Evolutionary conservation across 2,888 invertebrate genomes (phyloP).

Genomic region (Tipula confusa): DNA sequence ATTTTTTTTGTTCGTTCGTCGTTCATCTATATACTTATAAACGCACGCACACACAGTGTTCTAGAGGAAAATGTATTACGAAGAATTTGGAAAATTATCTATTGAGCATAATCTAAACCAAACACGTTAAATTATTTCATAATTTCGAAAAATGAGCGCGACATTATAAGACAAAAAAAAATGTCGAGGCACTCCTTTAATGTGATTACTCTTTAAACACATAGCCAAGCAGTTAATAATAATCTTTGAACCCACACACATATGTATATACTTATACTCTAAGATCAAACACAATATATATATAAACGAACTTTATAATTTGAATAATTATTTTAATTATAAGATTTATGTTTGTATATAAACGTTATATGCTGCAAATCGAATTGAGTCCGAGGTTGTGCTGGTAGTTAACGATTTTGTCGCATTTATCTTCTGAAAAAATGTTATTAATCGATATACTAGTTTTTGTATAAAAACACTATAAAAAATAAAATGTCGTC

Average conservation of each 20-base stretch:
- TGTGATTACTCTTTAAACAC: neutral
- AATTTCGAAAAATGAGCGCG: neutral
- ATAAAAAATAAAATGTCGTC: neutral
- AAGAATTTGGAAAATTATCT: neutral
- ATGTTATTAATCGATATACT: neutral
- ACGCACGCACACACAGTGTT: too few relatives aligned
- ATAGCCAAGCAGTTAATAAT: neutral
- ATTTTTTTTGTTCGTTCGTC: neutral
- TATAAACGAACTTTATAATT: neutral
- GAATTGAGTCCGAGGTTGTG: neutral
- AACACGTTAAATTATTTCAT: neutral
- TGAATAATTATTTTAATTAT: constrained; percentile 16
- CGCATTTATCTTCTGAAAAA: neutral
- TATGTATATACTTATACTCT: neutral
- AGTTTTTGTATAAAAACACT: neutral
- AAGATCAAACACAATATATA: neutral
- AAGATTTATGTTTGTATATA: neutral
- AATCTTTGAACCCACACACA: neutral
- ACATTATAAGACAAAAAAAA: neutral
- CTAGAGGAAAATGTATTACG: neutral
- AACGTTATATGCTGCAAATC: neutral
- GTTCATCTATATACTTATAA: neutral
- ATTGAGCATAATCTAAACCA: neutral
- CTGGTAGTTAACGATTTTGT: neutral
- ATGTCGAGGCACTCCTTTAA: neutral